A percentile compares a stretch with the other conserved stretches of the same genome.
phyloP scores from a whole-genome alignment of 2,113 vertebrate species.

The Sylvicapra grimmia region DNA sequence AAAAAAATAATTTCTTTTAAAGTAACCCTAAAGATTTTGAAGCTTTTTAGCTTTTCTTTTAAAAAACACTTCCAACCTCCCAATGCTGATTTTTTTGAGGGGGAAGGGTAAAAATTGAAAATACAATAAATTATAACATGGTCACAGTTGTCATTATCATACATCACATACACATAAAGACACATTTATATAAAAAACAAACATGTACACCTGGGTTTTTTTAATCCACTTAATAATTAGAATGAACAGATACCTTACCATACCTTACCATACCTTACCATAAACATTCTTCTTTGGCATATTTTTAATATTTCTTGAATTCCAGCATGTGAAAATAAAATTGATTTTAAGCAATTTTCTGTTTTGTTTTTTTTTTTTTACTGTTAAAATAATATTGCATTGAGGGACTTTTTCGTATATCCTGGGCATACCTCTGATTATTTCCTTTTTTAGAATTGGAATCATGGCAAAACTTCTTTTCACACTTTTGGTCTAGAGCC shows the following conservation, averaged over 20 bases:
- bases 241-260: too few relatives aligned
- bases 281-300: neutral
- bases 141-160: neutral
- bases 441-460: neutral
- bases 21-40: neutral
- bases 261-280: too few relatives aligned
- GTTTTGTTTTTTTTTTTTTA: neutral
- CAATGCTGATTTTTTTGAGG: neutral
- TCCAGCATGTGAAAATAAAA: neutral
- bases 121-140: neutral
- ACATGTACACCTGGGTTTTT: neutral
- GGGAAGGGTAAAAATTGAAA: neutral
- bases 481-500: neutral
- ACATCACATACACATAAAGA: neutral
- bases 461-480: neutral
- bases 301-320: neutral
- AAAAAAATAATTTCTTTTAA: neutral
- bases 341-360: neutral
- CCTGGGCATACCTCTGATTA: too few relatives aligned
- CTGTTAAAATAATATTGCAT: too few relatives aligned
- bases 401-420: too few relatives aligned
- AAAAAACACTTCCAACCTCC: neutral
- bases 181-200: neutral
- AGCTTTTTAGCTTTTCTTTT: neutral
- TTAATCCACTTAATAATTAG: neutral